Base-by-base conservation (phyloP, 2,888 invertebrate genomes). In the Parasteatoda lunata region DNA sequence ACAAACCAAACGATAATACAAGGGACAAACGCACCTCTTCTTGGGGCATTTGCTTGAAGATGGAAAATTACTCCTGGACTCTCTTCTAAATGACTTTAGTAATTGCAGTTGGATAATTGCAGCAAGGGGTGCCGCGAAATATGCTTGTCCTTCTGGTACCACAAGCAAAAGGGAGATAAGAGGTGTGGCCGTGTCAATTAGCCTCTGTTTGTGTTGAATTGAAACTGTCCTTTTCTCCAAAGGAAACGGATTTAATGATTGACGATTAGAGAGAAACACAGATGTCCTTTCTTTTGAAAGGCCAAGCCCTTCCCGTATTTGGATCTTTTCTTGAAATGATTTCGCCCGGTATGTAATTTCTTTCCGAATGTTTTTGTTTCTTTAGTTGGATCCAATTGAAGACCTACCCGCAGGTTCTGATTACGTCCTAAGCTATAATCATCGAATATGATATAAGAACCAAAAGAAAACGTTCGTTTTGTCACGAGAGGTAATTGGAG, bases 161-260 rank as follows among this genome's bases (percentile, higher is more conserved):
- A 30, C 70, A 48, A 49, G 48, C n/a, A 47, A 54, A n/a, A 30
- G 47, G 82, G 70, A 45, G 8, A n/a, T 47, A 52, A 59, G 68
- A 85, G 85, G 85, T 85, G 85, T 85, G 85, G 85, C 80, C 80
- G 76, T 85, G 85, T 85, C 85, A 85, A 85, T 85, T 85, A 85
- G 85, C 66, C 76, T 80, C 76, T 85, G 85, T 80, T 85, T 85
- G 85, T 80, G 85, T 85, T 85, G 80, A 71, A 77, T 85, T 80
- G 45, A 59, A 85, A 79, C 79, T 85, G 85, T 85, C 85, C 80
- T 80, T 77, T 77, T 66, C 47, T 9, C 51, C 48, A 77, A 64
- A 54, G 77, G 65, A 80, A 85, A 71, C 30, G 80, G 48, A 80
- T 80, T 85, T 85, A 85, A 85, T 85, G 85, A 85, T 85, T 85